Evolutionary conservation across 23 tunicate genomes (phyloP).

Genomic region (Diplosoma virens): DNA sequence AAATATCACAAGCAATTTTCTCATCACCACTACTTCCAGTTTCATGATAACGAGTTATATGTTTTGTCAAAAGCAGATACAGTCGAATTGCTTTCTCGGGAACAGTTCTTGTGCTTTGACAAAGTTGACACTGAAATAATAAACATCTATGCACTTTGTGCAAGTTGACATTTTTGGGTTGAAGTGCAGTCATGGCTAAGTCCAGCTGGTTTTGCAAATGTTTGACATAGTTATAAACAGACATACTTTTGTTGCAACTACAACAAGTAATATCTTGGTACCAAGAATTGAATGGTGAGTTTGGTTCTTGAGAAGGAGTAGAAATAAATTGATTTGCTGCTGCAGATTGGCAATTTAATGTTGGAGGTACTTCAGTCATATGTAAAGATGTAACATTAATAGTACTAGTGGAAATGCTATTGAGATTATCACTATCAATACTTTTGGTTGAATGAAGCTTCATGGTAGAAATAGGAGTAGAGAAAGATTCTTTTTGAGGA

Average conservation of each 20-base stretch:
- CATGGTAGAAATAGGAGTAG: background rate
- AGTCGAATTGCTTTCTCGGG: slow-evolving; percentile 34
- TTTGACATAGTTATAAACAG: slow-evolving; percentile 29
- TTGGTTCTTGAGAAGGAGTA: too few species aligned
- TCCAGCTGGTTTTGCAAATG: slow-evolving; percentile 42
- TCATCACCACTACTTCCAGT: slow-evolving; percentile 26
- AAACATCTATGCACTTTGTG: slow-evolving; percentile 20
- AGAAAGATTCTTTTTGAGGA: background rate
- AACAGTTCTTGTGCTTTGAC: background rate
- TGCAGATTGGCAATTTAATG: background rate
- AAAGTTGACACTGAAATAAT: slow-evolving; percentile 26
- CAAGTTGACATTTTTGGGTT: background rate
- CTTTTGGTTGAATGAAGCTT: background rate
- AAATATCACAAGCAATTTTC: slow-evolving; percentile 25
- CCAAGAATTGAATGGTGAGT: background rate
- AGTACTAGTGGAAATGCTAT: background rate
- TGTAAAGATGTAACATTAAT: background rate
- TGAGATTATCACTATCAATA: background rate
- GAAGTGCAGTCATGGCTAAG: background rate
- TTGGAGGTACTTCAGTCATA: too few species aligned
- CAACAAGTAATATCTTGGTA: background rate
- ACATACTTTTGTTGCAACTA: background rate
- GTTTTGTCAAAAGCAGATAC: slow-evolving; percentile 14
- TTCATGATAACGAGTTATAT: slow-evolving; percentile 38
- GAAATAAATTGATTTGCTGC: background rate